Evolutionary conservation across 2,113 vertebrate genomes (phyloP).

Genomic region (Aythya baeri): DNA sequence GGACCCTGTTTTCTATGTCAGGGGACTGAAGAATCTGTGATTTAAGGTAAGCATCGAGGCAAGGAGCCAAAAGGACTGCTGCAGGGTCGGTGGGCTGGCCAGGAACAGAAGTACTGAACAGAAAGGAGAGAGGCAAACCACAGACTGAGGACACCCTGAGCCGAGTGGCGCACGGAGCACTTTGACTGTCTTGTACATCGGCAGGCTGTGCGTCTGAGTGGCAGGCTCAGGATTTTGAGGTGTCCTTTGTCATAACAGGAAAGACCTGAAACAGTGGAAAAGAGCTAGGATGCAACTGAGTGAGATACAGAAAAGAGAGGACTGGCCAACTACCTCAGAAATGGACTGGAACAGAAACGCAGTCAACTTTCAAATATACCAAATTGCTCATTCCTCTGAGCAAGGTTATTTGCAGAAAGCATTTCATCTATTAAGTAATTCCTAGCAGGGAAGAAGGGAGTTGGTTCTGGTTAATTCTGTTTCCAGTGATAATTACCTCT

Average conservation of each 20-base stretch:
- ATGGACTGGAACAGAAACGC: not conserved
- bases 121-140: not conserved
- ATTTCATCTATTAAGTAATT: not conserved
- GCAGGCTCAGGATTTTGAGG: not conserved
- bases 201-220: not conserved
- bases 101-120: not conserved
- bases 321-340: not conserved
- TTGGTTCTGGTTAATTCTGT: not conserved
- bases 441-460: not conserved
- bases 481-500: not conserved
- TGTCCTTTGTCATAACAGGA: not conserved
- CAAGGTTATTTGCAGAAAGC: not conserved
- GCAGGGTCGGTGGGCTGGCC: not conserved
- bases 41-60: not conserved
- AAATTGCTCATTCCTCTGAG: not conserved
- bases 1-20: not conserved
- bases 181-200: not conserved
- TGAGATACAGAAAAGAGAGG: not conserved
- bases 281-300: not conserved
- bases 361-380: not conserved
- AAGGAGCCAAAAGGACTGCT: not conserved
- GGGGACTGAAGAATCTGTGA: not conserved
- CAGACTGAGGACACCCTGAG: not conserved
- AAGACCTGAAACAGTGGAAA: not conserved
- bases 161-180: not conserved